Evolutionary conservation across 2,888 invertebrate species (phyloP), one percentile per base, ranked within the genome.

Genomic region (Dasypogon diadema): DNA sequence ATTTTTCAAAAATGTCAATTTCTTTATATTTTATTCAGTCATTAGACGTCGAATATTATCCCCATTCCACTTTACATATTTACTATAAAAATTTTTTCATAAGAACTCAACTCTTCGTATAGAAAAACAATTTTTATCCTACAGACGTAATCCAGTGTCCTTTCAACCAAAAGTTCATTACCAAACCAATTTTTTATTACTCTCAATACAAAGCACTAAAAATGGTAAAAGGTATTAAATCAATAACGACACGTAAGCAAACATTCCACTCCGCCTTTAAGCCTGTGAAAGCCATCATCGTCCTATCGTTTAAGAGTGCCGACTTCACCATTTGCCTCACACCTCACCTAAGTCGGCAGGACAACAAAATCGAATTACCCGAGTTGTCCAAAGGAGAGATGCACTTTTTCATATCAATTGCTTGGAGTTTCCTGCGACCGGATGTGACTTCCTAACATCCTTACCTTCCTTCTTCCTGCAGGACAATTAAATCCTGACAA

Each of bases 381-480:
- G 5, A 46, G 48, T 68, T 65, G 37, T 65, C 37, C 46, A 70
- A n/a, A n/a, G 8, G 30, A 70, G 30, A 70, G 30, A 54, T 51
- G 70, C 54, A 70, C 54, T 70, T 54, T 54, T 54, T 48, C 68
- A 48, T 68, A 54, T 70, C 51, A 54, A 70, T 51, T 70, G 70
- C 21, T 16, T 54, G n/a, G 46, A 16, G 21, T 70, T 70, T 70
- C 70, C 70, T 70, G 22, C 8, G 58, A 63, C 74, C 74, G 74
- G 74, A 74, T 74, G 74, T 74, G 74, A 74, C 74, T 74, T 74
- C 74, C 74, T 74, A 74, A 51, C 51, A 51, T 74, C 51, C 46
- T 30, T 60, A 74, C 74, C 73, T 73, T 73, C 73, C 73, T 73
- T 56, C 56, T 56, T 73, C 56, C 73, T 73, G 37, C 54, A 54